Evolutionary conservation across 2,113 vertebrate genomes (phyloP).

Genomic region (Echinops telfairi): DNA sequence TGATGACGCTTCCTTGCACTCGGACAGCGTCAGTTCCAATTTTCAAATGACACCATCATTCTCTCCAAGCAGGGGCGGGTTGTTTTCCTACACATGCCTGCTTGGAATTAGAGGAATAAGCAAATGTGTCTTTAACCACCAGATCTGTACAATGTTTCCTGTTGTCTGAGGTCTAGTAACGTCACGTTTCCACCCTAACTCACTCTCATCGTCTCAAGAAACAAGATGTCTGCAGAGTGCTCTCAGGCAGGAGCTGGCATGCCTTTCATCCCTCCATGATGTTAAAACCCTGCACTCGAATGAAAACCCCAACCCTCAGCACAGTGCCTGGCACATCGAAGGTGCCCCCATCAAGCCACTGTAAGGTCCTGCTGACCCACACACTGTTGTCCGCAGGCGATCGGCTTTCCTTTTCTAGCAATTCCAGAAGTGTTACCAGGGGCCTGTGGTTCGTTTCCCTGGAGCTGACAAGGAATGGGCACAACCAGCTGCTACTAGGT

Average conservation of each 20-base stretch:
- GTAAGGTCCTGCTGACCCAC: conserved; percentile 5
- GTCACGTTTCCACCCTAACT: background rate
- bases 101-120: background rate
- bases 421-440: background rate
- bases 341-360: background rate
- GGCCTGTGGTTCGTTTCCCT: conserved; percentile 25
- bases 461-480: background rate
- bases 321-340: background rate
- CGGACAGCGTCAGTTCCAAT: background rate
- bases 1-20: background rate
- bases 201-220: background rate
- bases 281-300: too few relatives aligned
- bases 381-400: background rate
- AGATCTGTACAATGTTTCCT: background rate
- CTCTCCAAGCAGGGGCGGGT: background rate
- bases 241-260: background rate
- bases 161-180: background rate
- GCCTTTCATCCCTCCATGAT: background rate
- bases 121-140: background rate
- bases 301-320: background rate
- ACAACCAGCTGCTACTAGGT: conserved; percentile 1
- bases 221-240: background rate
- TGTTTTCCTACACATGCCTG: background rate
- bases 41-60: conserved; percentile 4
- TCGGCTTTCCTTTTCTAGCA: background rate